These are phyloP conservation scores for Heliconius melpomene DNA, from an alignment of 1,140 invertebrate species.

Conservation along the genomic window DNA sequence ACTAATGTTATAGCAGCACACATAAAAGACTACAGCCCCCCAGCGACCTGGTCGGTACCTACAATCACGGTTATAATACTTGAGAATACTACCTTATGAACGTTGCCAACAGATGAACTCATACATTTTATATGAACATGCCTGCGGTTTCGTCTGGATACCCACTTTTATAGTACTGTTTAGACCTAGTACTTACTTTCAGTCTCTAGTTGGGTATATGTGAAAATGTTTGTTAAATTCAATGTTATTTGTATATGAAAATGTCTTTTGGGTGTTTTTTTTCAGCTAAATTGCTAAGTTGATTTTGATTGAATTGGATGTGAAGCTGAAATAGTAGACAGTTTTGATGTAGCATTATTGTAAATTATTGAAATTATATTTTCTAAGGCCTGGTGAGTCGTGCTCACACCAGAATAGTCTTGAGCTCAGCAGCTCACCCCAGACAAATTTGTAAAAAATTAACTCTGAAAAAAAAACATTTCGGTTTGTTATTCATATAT, in stretches of 20 bases:
- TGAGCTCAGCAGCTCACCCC: too few relatives aligned
- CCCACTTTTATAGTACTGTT: neutral
- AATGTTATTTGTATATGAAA: neutral
- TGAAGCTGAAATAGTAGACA: too few relatives aligned
- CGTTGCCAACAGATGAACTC: neutral
- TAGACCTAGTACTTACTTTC: neutral
- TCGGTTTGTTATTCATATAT: too few relatives aligned
- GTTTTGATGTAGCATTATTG: too few relatives aligned
- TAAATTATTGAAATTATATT: too few relatives aligned
- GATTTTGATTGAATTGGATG: too few relatives aligned
- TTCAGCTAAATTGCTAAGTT: too few relatives aligned
- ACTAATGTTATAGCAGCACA: neutral
- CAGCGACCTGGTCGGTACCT: neutral
- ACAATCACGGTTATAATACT: neutral
- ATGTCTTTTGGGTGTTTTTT: too few relatives aligned
- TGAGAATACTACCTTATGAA: slow-evolving; percentile 2
- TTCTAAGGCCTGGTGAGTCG: too few relatives aligned
- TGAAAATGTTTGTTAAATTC: neutral
- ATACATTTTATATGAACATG: neutral
- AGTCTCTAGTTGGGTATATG: neutral
- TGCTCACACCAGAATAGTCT: too few relatives aligned
- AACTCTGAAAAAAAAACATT: too few relatives aligned
- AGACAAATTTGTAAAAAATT: too few relatives aligned
- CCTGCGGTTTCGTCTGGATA: slow-evolving; percentile 1
- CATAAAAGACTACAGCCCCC: neutral